phyloP scores from a whole-genome alignment of 2,113 vertebrate species.

The Oxyruncus cristatus region DNA sequence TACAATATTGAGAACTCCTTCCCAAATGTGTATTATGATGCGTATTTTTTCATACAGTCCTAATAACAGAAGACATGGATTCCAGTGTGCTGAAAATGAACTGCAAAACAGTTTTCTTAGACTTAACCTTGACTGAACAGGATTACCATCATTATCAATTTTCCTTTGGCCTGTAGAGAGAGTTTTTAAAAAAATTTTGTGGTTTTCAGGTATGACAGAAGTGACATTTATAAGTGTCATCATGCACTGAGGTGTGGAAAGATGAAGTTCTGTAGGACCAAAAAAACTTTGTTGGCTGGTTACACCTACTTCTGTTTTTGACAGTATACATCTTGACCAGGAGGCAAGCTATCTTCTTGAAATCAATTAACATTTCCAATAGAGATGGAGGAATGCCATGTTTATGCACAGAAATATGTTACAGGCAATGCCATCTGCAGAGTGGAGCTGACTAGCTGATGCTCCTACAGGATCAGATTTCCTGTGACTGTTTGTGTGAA shows the following conservation, averaged over 20 bases:
- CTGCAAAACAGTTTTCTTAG: not conserved
- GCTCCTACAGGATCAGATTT: not conserved
- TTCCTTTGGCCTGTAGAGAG: not conserved
- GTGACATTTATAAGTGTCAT: not conserved
- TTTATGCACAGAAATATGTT: constrained; percentile 53
- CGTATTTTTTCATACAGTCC: not conserved
- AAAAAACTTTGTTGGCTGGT: not conserved
- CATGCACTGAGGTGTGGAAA: not conserved
- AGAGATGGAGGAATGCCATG: constrained; percentile 44
- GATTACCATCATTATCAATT: not conserved
- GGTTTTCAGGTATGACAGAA: not conserved
- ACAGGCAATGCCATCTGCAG: constrained; percentile 59
- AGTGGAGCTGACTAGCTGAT: constrained; percentile 6
- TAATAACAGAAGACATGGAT: not conserved
- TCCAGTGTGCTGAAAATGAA: not conserved
- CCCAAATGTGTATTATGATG: not conserved
- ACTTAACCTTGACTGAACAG: not conserved
- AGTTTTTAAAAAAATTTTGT: not conserved
- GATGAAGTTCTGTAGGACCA: not conserved
- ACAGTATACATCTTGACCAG: constrained; percentile 35
- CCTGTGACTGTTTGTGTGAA: not conserved
- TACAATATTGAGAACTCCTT: not conserved
- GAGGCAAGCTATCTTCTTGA: constrained; percentile 34
- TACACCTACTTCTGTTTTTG: constrained; percentile 19
- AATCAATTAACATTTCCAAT: constrained; percentile 66